Conservation (phyloP, 2,888 invertebrate genomes). For the Carterocephalus palaemon region DNA sequence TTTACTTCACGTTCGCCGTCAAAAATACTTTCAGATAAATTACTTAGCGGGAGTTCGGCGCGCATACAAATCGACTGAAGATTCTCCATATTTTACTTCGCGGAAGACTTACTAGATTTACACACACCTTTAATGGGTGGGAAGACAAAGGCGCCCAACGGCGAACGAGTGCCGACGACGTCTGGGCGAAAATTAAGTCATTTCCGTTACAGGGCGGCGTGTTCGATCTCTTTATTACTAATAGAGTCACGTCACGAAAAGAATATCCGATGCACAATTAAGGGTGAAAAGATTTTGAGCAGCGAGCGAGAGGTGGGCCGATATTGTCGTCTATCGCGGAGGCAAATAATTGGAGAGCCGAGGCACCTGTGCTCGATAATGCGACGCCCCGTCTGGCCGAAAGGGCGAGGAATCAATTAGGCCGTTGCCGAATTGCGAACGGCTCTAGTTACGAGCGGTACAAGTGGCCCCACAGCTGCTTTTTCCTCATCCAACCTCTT, state of each 20-base stretch:
- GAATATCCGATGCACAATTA: slow-evolving; percentile 72
- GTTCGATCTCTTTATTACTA: slow-evolving; percentile 62
- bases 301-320: slow-evolving; percentile 56
- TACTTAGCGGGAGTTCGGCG: slow-evolving; percentile 63
- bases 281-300: slow-evolving; percentile 59
- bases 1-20: slow-evolving; percentile 52
- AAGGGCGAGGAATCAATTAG: slow-evolving; percentile 78
- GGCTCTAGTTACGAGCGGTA: slow-evolving; percentile 73
- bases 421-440: slow-evolving; percentile 74
- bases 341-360: slow-evolving; percentile 62
- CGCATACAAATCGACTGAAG: slow-evolving; percentile 70
- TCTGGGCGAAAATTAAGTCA: slow-evolving; percentile 64
- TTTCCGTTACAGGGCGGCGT: slow-evolving; percentile 57
- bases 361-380: slow-evolving; percentile 75
- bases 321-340: slow-evolving; percentile 63
- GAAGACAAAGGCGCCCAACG: slow-evolving; percentile 40
- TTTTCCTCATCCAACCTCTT: slow-evolving; percentile 74
- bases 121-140: slow-evolving; percentile 55
- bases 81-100: slow-evolving; percentile 67
- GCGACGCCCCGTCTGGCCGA: slow-evolving; percentile 72
- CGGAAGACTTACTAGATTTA: slow-evolving; percentile 62
- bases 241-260: slow-evolving; percentile 66
- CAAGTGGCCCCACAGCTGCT: slow-evolving; percentile 70
- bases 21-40: slow-evolving; percentile 74
- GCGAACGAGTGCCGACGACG: slow-evolving; percentile 46